Evolutionary conservation across 2,797 vertebrate species (phyloP).

Genomic region (Columba guinea): DNA sequence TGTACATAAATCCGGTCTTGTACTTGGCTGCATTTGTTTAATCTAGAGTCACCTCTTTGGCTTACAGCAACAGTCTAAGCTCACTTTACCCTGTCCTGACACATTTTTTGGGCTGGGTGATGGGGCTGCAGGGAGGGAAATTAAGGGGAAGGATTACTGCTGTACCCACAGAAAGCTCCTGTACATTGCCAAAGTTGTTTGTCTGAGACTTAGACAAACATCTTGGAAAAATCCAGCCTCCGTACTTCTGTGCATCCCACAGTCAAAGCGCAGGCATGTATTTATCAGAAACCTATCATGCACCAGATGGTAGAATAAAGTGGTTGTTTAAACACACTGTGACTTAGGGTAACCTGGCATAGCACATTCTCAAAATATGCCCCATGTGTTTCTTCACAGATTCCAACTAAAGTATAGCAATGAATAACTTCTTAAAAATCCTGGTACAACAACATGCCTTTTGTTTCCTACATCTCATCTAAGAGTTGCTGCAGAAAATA

Average conservation of each 20-base stretch:
- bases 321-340: conserved; percentile 70
- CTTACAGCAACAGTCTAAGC: not conserved
- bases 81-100: not conserved
- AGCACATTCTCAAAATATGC: conserved; percentile 70
- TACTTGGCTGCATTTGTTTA: not conserved
- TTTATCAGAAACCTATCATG: conserved; percentile 68
- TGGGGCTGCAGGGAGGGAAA: not conserved
- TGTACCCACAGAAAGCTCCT: not conserved
- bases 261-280: conserved; percentile 39
- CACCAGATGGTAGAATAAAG: conserved; percentile 71
- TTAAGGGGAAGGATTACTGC: not conserved
- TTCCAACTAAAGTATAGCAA: conserved; percentile 55
- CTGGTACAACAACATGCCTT: conserved; percentile 28
- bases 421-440: conserved; percentile 57
- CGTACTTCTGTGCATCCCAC: conserved; percentile 41
- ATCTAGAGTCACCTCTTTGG: not conserved
- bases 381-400: conserved; percentile 60
- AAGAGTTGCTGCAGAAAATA: conserved; percentile 22
- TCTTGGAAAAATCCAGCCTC: conserved; percentile 43
- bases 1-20: not conserved
- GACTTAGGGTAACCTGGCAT: conserved; percentile 66
- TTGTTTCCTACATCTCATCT: conserved; percentile 51
- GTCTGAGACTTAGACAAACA: conserved; percentile 38
- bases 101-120: not conserved
- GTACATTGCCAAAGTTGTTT: not conserved